phyloP scores from a whole-genome alignment of 2,888 invertebrate species.

The Dione vanillae region DNA sequence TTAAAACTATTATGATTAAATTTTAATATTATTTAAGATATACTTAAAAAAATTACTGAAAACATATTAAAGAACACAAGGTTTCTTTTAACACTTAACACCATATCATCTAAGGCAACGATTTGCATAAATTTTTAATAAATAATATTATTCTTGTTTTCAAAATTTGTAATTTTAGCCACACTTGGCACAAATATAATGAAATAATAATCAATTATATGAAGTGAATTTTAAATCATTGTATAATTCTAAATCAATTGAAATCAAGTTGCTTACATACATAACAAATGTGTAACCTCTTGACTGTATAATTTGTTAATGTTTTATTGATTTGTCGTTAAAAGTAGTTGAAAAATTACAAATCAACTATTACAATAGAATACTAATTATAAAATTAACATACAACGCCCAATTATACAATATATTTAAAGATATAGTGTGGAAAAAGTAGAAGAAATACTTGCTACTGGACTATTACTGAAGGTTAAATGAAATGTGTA shows the following conservation, averaged over 20 bases:
- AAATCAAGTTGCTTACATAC: not conserved
- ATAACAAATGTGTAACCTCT: constrained; percentile 15
- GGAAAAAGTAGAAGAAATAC: not conserved
- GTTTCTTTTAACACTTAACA: too few relatives aligned
- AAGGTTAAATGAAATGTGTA: not conserved
- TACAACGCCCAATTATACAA: constrained; percentile 14
- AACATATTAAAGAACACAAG: too few relatives aligned
- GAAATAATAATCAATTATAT: not conserved
- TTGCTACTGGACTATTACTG: not conserved
- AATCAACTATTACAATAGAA: constrained; percentile 6
- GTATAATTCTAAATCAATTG: constrained; percentile 1
- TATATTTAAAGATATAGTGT: constrained; percentile 1
- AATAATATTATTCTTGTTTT: too few relatives aligned
- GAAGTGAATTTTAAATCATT: not conserved
- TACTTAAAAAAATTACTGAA: too few relatives aligned
- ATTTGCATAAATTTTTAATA: too few relatives aligned
- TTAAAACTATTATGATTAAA: too few relatives aligned
- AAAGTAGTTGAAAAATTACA: constrained; percentile 18
- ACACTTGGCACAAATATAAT: too few relatives aligned
- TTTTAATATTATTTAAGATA: too few relatives aligned
- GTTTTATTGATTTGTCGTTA: constrained; percentile 21
- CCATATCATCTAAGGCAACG: too few relatives aligned
- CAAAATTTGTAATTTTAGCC: too few relatives aligned
- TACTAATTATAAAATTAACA: constrained; percentile 12
- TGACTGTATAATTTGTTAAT: constrained; percentile 23